phyloP scores from a whole-genome alignment of 2,888 invertebrate genomes.

The Sialis lutaria region DNA sequence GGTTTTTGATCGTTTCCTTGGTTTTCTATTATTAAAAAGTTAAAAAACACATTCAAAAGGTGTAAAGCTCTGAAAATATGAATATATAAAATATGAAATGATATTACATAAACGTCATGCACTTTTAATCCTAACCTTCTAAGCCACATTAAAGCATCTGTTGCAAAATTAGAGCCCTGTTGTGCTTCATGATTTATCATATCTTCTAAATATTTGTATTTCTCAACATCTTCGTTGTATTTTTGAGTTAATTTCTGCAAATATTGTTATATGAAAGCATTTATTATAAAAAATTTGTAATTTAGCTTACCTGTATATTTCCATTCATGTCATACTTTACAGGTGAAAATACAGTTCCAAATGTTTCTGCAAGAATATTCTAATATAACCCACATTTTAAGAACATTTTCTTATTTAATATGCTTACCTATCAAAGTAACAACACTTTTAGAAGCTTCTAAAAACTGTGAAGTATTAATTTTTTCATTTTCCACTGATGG shows the following conservation, averaged over 20 bases:
- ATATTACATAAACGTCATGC: neutral
- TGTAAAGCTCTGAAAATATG: conserved; percentile 36
- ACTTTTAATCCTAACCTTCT: conserved; percentile 34
- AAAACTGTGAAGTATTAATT: conserved; percentile 40
- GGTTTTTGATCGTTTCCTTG: conserved; percentile 26
- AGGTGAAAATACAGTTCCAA: conserved; percentile 56
- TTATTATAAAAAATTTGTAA: conserved; percentile 6
- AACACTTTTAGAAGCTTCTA: conserved; percentile 41
- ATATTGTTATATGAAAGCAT: conserved; percentile 1
- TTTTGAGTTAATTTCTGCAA: conserved; percentile 41
- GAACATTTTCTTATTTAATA: conserved; percentile 1
- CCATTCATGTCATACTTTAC: conserved; percentile 61
- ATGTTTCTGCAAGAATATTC: conserved; percentile 37
- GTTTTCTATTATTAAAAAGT: conserved; percentile 30
- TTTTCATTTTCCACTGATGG: conserved; percentile 33
- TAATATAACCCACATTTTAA: conserved; percentile 3
- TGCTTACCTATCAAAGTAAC: conserved; percentile 45
- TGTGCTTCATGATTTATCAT: conserved; percentile 43
- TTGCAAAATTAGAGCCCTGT: conserved; percentile 30
- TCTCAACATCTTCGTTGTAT: conserved; percentile 32
- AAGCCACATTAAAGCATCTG: conserved; percentile 55
- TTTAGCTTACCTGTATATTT: conserved; percentile 47
- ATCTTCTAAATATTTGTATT: conserved; percentile 43
- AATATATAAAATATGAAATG: neutral
- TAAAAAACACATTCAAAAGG: conserved; percentile 40